phyloP scores from a whole-genome alignment of 1,140 invertebrate species.

The Amphibalanus amphitrite region DNA sequence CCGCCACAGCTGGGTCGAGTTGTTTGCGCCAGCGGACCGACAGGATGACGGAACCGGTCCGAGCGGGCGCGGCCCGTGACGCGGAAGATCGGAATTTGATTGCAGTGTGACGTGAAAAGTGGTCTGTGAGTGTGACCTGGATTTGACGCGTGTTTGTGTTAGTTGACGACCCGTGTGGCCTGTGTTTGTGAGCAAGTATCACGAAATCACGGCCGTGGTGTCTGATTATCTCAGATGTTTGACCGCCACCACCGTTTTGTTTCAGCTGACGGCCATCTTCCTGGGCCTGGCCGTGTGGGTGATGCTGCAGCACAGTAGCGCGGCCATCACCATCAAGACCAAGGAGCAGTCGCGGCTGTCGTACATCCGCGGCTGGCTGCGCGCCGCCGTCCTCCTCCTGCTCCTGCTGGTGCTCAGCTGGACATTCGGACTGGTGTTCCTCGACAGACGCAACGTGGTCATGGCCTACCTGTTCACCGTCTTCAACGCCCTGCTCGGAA shows the following conservation, averaged over 20 bases:
- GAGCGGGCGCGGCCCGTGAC: too few species aligned
- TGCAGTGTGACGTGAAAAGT: too few species aligned
- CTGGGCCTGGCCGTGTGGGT: not conserved
- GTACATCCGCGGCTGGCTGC: slow-evolving; percentile 55
- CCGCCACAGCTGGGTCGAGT: too few species aligned
- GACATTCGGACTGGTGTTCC: slow-evolving; percentile 69
- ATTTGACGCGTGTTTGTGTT: too few species aligned
- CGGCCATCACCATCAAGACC: slow-evolving; percentile 51
- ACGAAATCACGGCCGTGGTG: too few species aligned
- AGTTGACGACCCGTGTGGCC: too few species aligned
- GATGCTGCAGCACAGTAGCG: slow-evolving; percentile 27
- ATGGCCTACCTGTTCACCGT: slow-evolving; percentile 71
- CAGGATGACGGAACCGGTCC: too few species aligned
- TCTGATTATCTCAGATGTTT: too few species aligned
- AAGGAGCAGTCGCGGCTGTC: slow-evolving; percentile 50
- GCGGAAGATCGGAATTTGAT: too few species aligned
- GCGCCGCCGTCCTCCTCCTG: slow-evolving; percentile 61
- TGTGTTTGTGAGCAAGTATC: too few species aligned
- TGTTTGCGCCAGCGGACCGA: too few species aligned
- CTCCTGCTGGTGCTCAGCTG: slow-evolving; percentile 73
- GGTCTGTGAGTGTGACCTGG: too few species aligned
- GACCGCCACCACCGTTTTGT: not conserved
- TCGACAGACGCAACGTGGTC: slow-evolving; percentile 59
- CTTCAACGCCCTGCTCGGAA: slow-evolving; percentile 75
- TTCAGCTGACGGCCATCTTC: not conserved